Percentiles rank a stretch among this genome's conserved stretches.
Conservation (phyloP, 2,797 vertebrate species). For the Neosilurus mollespiculum region DNA sequence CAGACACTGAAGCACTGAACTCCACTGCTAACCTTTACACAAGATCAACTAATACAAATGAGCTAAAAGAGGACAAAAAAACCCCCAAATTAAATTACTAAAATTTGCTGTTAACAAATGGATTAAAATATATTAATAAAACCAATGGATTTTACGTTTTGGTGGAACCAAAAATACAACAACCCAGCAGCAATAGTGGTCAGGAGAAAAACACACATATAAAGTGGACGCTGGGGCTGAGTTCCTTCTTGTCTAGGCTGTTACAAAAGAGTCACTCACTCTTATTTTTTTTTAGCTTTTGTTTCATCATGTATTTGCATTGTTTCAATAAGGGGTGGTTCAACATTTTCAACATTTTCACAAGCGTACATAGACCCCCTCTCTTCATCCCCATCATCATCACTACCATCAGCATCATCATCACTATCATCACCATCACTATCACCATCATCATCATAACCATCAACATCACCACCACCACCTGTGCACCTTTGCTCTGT, state of each 20-base stretch:
- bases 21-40: not conserved
- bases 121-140: not conserved
- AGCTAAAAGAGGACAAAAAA: not conserved
- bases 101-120: not conserved
- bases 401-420: too few relatives aligned
- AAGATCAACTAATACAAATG: not conserved
- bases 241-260: not conserved
- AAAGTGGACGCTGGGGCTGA: not conserved
- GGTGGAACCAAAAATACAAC: not conserved
- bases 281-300: too few relatives aligned
- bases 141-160: not conserved
- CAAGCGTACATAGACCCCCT: too few relatives aligned
- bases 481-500: too few relatives aligned
- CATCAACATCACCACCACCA: too few relatives aligned
- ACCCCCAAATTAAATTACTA: too few relatives aligned
- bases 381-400: too few relatives aligned
- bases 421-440: too few relatives aligned
- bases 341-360: too few relatives aligned
- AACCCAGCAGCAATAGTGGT: not conserved
- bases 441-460: too few relatives aligned
- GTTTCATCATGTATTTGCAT: too few relatives aligned
- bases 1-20: not conserved
- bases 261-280: not conserved
- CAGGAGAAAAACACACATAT: not conserved
- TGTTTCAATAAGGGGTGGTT: too few relatives aligned